A percentile compares a stretch with the other conserved stretches of the same genome.
Evolutionary conservation across 2,797 vertebrate genomes (phyloP).

Genomic region (Babyrousa celebensis): DNA sequence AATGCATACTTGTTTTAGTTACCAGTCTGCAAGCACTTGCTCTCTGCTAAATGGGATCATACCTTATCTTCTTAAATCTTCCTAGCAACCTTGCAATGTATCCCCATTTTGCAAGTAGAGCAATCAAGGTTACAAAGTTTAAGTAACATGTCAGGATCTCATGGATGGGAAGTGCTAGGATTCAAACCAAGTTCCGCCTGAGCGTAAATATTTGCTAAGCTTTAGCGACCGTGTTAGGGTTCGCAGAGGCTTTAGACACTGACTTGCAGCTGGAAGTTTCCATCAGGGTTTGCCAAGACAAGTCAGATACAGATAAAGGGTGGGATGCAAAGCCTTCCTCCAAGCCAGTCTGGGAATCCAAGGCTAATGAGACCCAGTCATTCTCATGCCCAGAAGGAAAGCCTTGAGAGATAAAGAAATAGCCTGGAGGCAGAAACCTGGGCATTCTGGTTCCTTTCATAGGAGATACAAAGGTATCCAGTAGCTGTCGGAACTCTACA

Average conservation of each 20-base stretch:
- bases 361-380: constrained; percentile 64
- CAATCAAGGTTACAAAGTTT: background rate
- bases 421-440: constrained; percentile 47
- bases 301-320: constrained; percentile 30
- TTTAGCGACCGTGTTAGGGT: background rate
- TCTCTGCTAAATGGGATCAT: background rate
- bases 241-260: background rate
- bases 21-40: background rate
- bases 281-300: background rate
- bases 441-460: constrained; percentile 23
- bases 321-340: constrained; percentile 50
- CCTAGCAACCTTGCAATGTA: background rate
- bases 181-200: background rate
- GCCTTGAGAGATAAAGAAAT: constrained; percentile 70
- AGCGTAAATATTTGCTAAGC: background rate
- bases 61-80: background rate
- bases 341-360: constrained; percentile 55
- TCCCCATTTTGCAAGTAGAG: background rate
- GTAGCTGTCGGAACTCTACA: background rate
- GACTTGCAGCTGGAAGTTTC: constrained; percentile 1
- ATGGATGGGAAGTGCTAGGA: background rate
- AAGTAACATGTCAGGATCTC: background rate
- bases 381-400: constrained; percentile 72
- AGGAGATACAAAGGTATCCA: constrained; percentile 41
- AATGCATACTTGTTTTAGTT: background rate